Evolutionary conservation across 2,888 invertebrate species (phyloP).

Genomic region (Eumacrocentrus americanus): DNA sequence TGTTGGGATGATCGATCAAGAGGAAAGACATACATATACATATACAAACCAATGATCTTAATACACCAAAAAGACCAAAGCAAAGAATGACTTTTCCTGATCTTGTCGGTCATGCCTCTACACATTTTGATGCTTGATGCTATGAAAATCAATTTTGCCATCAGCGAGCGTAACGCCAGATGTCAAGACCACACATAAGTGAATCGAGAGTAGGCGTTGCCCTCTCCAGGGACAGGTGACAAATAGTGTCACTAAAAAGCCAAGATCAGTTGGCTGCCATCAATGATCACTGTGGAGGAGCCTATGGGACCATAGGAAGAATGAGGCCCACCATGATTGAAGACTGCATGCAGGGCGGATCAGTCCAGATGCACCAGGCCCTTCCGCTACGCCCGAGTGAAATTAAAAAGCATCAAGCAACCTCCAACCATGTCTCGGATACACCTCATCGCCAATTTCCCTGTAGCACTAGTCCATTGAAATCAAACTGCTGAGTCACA

Average conservation of each 20-base stretch:
- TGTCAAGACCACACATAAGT: slow-evolving; percentile 37
- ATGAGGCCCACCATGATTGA: slow-evolving; percentile 29
- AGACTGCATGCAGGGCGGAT: slow-evolving; percentile 28
- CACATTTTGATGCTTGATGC: slow-evolving; percentile 1
- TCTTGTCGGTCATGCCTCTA: no score
- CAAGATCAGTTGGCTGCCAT: neutral
- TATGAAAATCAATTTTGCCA: no score
- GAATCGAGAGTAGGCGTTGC: slow-evolving; percentile 23
- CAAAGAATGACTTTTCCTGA: no score
- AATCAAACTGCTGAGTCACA: no score
- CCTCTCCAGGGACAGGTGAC: slow-evolving; percentile 34
- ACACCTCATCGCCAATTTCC: neutral
- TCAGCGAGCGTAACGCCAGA: slow-evolving; percentile 32
- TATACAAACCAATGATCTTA: no score
- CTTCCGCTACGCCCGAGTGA: slow-evolving; percentile 28
- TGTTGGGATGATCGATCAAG: no score
- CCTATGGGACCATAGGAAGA: no score
- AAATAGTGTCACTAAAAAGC: slow-evolving; percentile 38
- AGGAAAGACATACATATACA: no score
- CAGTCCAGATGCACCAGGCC: slow-evolving; percentile 15
- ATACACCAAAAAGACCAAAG: no score
- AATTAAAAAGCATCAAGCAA: slow-evolving; percentile 31
- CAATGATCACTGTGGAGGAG: no score
- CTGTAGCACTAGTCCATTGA: neutral
- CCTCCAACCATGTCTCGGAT: slow-evolving; percentile 3